These are phyloP conservation scores for Brachionus koreanus DNA, from an alignment of 1,140 invertebrate genomes.

Conservation along the genomic window DNA sequence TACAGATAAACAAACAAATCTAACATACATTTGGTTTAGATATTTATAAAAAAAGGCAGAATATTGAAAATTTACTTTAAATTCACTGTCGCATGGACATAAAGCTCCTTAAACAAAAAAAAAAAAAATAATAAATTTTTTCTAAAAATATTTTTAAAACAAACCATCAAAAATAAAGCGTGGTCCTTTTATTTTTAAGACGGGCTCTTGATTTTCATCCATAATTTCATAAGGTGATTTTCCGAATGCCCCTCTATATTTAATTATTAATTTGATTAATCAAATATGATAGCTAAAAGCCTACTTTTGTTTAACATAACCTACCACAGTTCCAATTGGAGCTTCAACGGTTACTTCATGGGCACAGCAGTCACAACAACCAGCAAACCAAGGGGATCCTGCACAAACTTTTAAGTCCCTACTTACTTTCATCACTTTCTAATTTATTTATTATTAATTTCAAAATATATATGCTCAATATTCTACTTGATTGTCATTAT, in stretches of 20 bases:
- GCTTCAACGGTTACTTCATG: constrained; percentile 49
- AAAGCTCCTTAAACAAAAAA: no score
- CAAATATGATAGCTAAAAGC: neutral
- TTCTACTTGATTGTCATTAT: constrained; percentile 30
- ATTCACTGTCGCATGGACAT: no score
- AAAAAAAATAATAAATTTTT: no score
- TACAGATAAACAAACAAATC: no score
- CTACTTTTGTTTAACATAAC: constrained; percentile 50
- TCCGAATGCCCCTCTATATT: constrained; percentile 5
- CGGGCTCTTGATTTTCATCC: no score
- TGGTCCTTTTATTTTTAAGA: no score
- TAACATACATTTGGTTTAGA: no score
- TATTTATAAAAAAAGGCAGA: no score
- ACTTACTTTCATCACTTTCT: constrained; percentile 51
- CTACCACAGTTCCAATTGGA: constrained; percentile 49
- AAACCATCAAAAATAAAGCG: no score
- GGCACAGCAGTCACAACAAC: constrained; percentile 47
- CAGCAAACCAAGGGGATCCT: constrained; percentile 45
- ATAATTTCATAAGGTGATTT: no score
- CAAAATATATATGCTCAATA: neutral
- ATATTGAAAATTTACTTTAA: no score
- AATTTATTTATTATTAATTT: neutral
- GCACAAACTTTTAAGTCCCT: constrained; percentile 53
- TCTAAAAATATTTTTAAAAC: no score
- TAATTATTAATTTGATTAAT: neutral